Base-by-base conservation (phyloP, 1,140 invertebrate species). In the Thereuonema tuberculata region DNA sequence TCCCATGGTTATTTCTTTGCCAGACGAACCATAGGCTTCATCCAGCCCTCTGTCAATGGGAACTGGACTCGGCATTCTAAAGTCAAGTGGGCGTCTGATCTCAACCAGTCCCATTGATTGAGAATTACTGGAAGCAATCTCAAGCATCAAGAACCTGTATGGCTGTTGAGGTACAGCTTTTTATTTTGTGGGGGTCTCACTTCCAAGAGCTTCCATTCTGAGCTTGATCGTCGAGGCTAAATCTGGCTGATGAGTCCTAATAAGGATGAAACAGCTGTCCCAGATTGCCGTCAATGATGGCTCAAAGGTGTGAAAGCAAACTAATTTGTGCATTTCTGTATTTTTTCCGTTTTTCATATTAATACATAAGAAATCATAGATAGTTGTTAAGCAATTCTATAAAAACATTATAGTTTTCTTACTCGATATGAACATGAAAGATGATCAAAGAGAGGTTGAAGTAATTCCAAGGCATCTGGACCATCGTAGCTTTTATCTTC, bases 391-490 rank as follows among this genome's bases (percentile, higher is more conserved):
- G 14, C 48, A 17, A 23, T 17, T 57, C 9, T 24, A 27, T 55
- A 0, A 47, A 1, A 55, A 26, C 28, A 43, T 15, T 47, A 37
- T 48, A 24, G 17, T 29, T 23, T 31, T 62, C 67, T 66, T 75
- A 84, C 82, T 63, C 86, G 80, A 65, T 89, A 93, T 0, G 89
- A 89, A 74, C 92, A 97, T 2, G 75, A 72, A 50, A 74, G 74
- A 63, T 86, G 82, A 17, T 74, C 74, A 72, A 93, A 90, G 29
- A 93, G 71, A 2, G 84, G 82, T 56, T 81, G 75, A 25, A 97
- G 72, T 2, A 94, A 69, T 66, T 86, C 81, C 49, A 93, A 75
- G 0, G 89, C 84, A 71, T 81, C 84, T 61, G 82, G 79, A 20
- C 86, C 85, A 48, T 75, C 62, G 31, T 70, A 70, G 2, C 66